Evolutionary conservation across 2,113 vertebrate genomes (phyloP).

Genomic region (Nannospalax galili): DNA sequence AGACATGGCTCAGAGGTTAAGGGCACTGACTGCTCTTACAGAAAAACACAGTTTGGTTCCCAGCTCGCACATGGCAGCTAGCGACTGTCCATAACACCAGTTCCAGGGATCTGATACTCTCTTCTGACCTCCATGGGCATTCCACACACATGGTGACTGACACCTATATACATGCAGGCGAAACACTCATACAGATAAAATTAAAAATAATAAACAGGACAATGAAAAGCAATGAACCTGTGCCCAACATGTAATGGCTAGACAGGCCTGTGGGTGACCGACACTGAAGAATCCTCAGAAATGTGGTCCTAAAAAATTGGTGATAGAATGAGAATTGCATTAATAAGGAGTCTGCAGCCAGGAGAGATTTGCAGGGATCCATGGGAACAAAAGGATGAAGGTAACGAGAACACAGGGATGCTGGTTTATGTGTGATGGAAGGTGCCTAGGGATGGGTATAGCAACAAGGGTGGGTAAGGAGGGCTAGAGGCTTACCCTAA

Average conservation of each 20-base stretch:
- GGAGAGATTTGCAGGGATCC: neutral
- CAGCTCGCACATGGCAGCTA: too few relatives aligned
- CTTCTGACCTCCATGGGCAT: too few relatives aligned
- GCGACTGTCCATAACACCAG: too few relatives aligned
- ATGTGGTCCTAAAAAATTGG: neutral
- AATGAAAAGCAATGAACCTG: too few relatives aligned
- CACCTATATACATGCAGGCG: too few relatives aligned
- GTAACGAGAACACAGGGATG: neutral
- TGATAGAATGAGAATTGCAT: neutral
- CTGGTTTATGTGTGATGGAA: neutral
- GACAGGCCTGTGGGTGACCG: neutral
- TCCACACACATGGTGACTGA: too few relatives aligned
- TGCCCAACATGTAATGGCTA: neutral
- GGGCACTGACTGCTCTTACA: too few relatives aligned
- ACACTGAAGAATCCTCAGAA: neutral
- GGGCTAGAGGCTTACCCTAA: neutral
- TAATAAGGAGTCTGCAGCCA: neutral
- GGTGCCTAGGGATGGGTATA: neutral
- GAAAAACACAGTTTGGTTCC: too few relatives aligned
- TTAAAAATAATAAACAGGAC: too few relatives aligned
- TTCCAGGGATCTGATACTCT: too few relatives aligned
- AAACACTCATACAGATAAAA: too few relatives aligned
- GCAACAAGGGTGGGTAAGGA: neutral
- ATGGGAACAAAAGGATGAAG: neutral
- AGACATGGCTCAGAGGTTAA: too few relatives aligned